Evolutionary conservation across 2,113 vertebrate species (phyloP).

Genomic region (Butastur rufipennis): DNA sequence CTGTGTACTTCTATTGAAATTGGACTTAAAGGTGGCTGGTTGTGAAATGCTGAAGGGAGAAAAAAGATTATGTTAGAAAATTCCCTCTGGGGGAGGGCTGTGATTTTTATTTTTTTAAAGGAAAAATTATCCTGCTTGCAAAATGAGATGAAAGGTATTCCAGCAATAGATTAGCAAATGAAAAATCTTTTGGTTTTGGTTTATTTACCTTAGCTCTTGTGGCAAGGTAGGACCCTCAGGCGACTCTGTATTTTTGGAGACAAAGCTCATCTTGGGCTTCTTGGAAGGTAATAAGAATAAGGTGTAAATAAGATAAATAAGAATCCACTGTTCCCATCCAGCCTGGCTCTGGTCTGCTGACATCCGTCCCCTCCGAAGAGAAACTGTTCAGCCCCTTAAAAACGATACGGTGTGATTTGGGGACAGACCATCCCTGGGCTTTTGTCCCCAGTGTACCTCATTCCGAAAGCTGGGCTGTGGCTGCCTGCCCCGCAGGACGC

Average conservation of each 20-base stretch:
- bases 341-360: background rate
- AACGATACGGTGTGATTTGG: fast-evolving
- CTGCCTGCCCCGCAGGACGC: background rate
- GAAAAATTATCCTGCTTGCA: background rate
- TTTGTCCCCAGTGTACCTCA: background rate
- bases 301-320: background rate
- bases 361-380: background rate
- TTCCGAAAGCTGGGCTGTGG: background rate
- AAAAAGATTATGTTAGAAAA: background rate
- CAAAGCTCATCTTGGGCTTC: background rate
- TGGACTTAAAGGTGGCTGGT: background rate
- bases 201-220: background rate
- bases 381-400: background rate
- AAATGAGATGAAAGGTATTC: background rate
- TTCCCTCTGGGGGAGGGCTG: background rate
- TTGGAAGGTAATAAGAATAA: too few relatives aligned
- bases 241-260: background rate
- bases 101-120: background rate
- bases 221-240: background rate
- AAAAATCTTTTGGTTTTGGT: background rate
- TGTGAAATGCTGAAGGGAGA: background rate
- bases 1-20: fast-evolving
- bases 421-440: background rate
- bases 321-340: background rate
- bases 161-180: too few relatives aligned